Base-by-base conservation (phyloP, 2,797 vertebrate genomes). In the Rhinoraja longicauda region DNA sequence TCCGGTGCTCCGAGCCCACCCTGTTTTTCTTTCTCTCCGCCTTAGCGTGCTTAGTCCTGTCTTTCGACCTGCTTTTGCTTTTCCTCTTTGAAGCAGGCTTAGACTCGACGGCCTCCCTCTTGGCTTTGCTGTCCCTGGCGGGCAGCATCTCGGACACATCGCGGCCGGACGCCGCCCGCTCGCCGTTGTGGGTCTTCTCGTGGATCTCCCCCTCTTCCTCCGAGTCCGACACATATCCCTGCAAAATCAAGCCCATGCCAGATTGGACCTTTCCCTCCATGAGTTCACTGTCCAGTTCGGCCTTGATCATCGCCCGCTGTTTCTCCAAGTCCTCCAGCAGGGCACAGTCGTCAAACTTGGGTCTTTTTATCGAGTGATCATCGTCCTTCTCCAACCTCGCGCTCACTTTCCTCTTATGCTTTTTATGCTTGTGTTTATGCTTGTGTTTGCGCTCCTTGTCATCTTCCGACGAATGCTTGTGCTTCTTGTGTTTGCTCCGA, bases 401-500 rank as follows among this genome's bases (percentile, higher is more conserved):
- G 62, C 95, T 93, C 93, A 98, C 98, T 96, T 99, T 99, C 95
- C 98, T 97, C 95, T 98, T 98, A 95, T 98, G 98, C 96, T 99
- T 99, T 96, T 99, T 98, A 94, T 98, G 99, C 96, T 99, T 99
- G 95, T 99, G 99, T 94, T 98, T 98, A 95, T 99, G 99, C 95
- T 98, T 99, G 93, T 98, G 98, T 94, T 98, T 99, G 95, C 97
- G 98, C 94, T 98, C 98, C 94, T 98, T 99, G 94, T 99, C 98
- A 90, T 99, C 99, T 92, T 99, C 98, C 45, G 97, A 97, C 93
- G 97, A 97, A 94, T 98, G 98, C 96, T 99, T 99, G 95, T 99
- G 98, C 94, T 99, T 99, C 98, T 99, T 99, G 96, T 99, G 99
- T 96, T 99, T 99, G 95, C 97, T 98, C 93, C 98, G 97, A 94